Base-by-base conservation (phyloP, 2,113 vertebrate species). In the Numenius arquata region DNA sequence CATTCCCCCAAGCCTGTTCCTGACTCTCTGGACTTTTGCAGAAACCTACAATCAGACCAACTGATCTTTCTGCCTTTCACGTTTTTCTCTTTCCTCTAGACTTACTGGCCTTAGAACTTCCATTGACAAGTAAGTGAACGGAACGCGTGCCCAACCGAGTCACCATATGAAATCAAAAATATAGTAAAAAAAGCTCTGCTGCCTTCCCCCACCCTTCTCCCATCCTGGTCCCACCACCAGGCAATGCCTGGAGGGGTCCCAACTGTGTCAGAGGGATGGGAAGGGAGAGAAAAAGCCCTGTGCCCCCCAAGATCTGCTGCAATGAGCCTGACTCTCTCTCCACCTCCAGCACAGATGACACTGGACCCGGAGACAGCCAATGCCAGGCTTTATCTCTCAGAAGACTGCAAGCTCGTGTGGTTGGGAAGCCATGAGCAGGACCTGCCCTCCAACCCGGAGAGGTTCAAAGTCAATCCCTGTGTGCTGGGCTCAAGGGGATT, bases 341-440 rank as follows among this genome's bases (percentile, higher is more conserved):
- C 12, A 20, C 22, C 47, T 34, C 59, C 36, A 63, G 75, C 36
- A 34, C 36, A 52, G 59, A 5, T 52, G 47, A 52, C 22, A 2
- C 30, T 52, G 47, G 36, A 63, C 36, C 47, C 17, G 2, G 32
- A 21, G 29, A 78, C 5, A 17, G 36, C 59, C 59, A 26, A 62
- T 2, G 5, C n/a, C 29, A 25, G 4, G 8, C 27, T 50, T 25
- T 19, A 15, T n/a, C n/a, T 62, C 27, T 25, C 12, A 21, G 74
- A 61, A 20, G 43, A 18, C n/a, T 3, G 6, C 26, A 48, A 12
- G 26, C 15, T 6, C 1, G 1, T 17, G 3, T 11, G 9, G n/a
- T 32, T 58, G 45, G 45, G 16, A 10, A 30, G 15, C 5, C 4
- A 5, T 5, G 4, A 48, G 27, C 26, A 19, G n/a, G 8, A 40